phyloP scores from a whole-genome alignment of 2,113 vertebrate species.

The Mungos mungo region DNA sequence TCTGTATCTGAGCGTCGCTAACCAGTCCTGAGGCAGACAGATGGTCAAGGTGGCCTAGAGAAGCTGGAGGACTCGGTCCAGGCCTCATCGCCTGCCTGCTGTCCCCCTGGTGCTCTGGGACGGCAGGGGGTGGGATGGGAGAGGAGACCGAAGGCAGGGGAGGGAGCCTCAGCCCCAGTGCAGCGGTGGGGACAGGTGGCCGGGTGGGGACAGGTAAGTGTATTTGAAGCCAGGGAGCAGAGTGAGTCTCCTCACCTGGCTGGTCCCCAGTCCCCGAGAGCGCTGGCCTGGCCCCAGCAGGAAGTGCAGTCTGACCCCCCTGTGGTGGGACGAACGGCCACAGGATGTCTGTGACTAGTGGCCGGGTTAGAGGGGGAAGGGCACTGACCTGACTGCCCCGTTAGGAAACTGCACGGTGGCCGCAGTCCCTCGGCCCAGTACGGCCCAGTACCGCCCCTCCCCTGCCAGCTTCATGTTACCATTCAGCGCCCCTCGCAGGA shows the following conservation, averaged over 20 bases:
- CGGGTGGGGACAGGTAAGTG: not conserved
- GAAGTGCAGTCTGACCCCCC: not conserved
- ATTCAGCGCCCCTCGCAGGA: not conserved
- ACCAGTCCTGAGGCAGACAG: too few relatives aligned
- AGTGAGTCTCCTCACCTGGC: not conserved
- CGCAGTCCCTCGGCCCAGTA: fast-evolving
- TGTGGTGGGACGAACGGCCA: not conserved
- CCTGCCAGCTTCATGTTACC: not conserved
- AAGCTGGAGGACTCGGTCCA: not conserved
- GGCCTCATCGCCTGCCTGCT: not conserved
- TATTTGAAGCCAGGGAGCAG: not conserved
- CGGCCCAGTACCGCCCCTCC: fast-evolving
- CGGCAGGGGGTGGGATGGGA: not conserved
- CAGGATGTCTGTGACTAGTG: fast-evolving
- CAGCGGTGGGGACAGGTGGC: not conserved
- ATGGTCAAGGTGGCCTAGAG: not conserved
- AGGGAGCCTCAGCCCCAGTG: not conserved
- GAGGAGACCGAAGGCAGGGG: not conserved
- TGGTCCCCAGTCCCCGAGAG: not conserved
- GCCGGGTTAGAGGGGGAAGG: fast-evolving
- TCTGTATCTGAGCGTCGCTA: not conserved
- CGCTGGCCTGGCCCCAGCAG: not conserved
- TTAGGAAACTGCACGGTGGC: fast-evolving
- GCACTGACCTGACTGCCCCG: fast-evolving
- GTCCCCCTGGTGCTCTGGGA: not conserved